phyloP scores from a whole-genome alignment of 2,113 vertebrate genomes.

The Tupaia chinensis region DNA sequence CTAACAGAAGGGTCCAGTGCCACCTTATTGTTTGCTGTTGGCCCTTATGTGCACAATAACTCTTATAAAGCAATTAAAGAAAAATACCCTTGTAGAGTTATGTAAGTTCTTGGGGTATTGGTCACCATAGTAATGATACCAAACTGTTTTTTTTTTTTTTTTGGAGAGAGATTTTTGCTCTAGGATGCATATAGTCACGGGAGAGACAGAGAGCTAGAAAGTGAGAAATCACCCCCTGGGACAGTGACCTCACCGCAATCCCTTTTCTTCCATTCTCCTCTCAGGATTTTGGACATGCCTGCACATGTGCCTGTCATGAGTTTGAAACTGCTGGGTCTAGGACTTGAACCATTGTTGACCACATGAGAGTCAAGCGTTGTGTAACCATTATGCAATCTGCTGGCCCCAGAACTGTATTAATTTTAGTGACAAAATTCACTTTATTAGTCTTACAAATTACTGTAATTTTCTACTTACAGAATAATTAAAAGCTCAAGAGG shows the following conservation, averaged over 20 bases:
- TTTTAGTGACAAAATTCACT: slow-evolving; percentile 45
- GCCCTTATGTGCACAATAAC: neutral
- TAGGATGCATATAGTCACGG: too few relatives aligned
- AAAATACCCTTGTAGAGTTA: neutral
- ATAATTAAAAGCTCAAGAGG: slow-evolving; percentile 61
- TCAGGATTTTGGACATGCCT: too few relatives aligned
- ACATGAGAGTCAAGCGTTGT: too few relatives aligned
- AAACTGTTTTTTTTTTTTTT: neutral
- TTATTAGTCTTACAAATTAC: slow-evolving; percentile 32
- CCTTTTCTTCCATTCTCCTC: too few relatives aligned
- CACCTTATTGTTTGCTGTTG: neutral
- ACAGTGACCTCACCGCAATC: too few relatives aligned
- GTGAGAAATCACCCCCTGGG: too few relatives aligned
- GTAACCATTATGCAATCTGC: too few relatives aligned
- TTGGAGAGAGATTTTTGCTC: too few relatives aligned
- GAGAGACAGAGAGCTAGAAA: too few relatives aligned
- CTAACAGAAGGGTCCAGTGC: accelerated
- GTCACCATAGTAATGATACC: neutral
- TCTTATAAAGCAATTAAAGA: slow-evolving; percentile 11
- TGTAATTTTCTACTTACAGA: slow-evolving; percentile 38
- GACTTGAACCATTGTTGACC: too few relatives aligned
- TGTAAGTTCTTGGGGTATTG: neutral
- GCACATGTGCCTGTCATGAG: too few relatives aligned
- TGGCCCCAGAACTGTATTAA: neutral
- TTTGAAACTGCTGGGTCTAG: too few relatives aligned